Evolutionary conservation across 2,113 vertebrate species (phyloP).

Genomic region (Macrotus californicus): DNA sequence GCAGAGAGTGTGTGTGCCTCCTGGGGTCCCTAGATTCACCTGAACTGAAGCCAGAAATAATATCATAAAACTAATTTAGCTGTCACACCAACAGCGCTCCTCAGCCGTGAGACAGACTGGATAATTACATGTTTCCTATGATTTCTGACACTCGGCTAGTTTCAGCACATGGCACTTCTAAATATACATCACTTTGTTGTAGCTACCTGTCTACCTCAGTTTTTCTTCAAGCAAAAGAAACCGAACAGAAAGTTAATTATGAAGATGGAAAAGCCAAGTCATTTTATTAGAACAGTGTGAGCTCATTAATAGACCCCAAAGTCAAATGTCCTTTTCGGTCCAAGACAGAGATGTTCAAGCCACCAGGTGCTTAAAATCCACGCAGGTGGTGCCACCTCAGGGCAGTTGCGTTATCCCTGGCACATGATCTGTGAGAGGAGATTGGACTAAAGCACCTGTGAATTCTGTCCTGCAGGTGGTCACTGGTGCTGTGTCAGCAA

Average conservation of each 20-base stretch:
- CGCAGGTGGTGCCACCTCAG: not conserved
- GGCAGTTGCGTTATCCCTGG: not conserved
- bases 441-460: not conserved
- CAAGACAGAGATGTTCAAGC: not conserved
- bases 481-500: not conserved
- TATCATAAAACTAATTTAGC: constrained; percentile 56
- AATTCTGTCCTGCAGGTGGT: not conserved
- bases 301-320: not conserved
- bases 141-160: constrained; percentile 39
- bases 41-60: constrained; percentile 52
- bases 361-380: not conserved
- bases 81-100: constrained; percentile 39
- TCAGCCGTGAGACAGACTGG: constrained; percentile 7
- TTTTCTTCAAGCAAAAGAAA: constrained; percentile 43
- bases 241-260: not conserved
- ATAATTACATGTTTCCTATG: constrained; percentile 44
- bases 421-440: not conserved
- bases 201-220: not conserved
- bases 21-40: not conserved
- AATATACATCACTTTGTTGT: constrained; percentile 30
- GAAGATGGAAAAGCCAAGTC: not conserved
- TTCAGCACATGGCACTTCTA: constrained; percentile 43
- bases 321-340: not conserved
- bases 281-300: not conserved
- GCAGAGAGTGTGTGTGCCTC: constrained; percentile 8